Conservation (phyloP, 2,888 invertebrate species). For the Enoplolaimus lenunculus region DNA sequence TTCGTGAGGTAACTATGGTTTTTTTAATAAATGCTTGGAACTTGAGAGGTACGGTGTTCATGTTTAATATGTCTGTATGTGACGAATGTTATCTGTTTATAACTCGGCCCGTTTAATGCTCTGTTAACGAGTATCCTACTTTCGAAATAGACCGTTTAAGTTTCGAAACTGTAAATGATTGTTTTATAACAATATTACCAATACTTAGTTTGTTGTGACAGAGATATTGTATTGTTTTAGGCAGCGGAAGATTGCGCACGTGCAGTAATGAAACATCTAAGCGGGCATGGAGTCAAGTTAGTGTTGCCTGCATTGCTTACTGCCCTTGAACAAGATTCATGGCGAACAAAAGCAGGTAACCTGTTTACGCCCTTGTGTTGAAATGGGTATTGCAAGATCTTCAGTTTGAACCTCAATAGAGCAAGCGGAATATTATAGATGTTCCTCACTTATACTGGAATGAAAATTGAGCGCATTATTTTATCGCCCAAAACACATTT, state of each 20-base stretch:
- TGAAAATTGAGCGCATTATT: too few relatives aligned
- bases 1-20: constrained; percentile 52
- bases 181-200: background rate
- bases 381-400: too few relatives aligned
- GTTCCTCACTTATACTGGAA: too few relatives aligned
- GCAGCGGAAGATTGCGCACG: constrained; percentile 92
- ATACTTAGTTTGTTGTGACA: background rate
- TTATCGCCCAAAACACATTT: too few relatives aligned
- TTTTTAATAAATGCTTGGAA: background rate
- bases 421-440: too few relatives aligned
- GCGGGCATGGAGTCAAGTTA: constrained; percentile 90
- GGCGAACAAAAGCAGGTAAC: constrained; percentile 90
- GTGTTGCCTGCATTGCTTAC: constrained; percentile 80
- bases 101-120: too few relatives aligned
- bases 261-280: constrained; percentile 76
- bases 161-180: constrained; percentile 4
- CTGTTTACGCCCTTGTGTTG: too few relatives aligned
- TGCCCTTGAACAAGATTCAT: constrained; percentile 90
- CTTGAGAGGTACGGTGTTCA: background rate
- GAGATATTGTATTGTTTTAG: constrained; percentile 30
- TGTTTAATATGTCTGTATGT: too few relatives aligned
- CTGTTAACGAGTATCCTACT: too few relatives aligned
- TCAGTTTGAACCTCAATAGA: too few relatives aligned
- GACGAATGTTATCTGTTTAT: too few relatives aligned
- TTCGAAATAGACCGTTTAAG: too few relatives aligned